Base-by-base conservation (phyloP, 2,797 vertebrate species). In the Acestrorhynchus altus region DNA sequence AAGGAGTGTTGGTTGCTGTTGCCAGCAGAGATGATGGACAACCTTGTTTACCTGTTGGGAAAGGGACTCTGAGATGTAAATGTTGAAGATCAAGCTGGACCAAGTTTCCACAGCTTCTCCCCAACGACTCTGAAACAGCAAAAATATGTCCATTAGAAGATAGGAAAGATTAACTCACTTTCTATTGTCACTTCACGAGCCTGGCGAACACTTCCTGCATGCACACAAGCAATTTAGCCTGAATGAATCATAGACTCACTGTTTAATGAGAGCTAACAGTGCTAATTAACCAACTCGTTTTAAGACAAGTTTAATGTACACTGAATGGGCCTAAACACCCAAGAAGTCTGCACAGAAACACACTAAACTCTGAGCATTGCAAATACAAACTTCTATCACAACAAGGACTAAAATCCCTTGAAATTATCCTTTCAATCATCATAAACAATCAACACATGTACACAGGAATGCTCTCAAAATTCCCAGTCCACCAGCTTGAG, bases 381-480 rank as follows among this genome's bases (percentile, higher is more conserved):
- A 35, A 24, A 31, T 72, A 59, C 60, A 76, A 72, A 71, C 68
- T 51, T 79, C 78, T 44, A 22, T 40, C 20, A n/a, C 6, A 42
- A 8, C 13, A 80, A 84, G 79, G 87, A 87, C 86, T 83, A 83
- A 85, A 90, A 90, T 87, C 83, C 85, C 80, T n/a, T 35, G 31
- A 35, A 35, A 35, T 35, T 2, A 35, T 35, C 31, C 84, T 75
- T 89, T 90, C 85, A 88, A 87, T 90, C 86, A 86, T 78, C 40
- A 83, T 84, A 74, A 82, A 84, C 85, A 80, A 83, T 77, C 80
- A 83, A 63, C 78, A 79, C 81, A 87, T 87, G 86, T 85, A 88
- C 86, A 90, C 86, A 87, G 84, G 89, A 90, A 89, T 80, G 83
- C 88, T 87, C 88, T 88, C 85, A 86, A 82, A 88, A 84, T 72